These are phyloP conservation scores for Pissodes strobi DNA, from an alignment of 1,140 invertebrate species.

Conservation along the genomic window DNA sequence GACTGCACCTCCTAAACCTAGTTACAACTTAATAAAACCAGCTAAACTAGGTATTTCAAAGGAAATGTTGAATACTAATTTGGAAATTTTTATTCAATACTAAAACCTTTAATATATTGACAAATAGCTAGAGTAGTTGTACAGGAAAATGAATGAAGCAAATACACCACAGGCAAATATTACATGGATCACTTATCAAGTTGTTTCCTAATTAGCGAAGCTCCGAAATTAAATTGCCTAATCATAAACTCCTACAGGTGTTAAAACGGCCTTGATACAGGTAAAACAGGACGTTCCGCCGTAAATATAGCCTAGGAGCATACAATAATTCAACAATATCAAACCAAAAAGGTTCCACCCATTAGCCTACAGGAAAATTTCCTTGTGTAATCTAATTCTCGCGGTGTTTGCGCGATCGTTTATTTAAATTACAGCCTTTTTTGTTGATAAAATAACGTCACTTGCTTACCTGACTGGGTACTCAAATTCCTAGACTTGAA, in stretches of 20 bases:
- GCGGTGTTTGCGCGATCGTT: constrained; percentile 1
- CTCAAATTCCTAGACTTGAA: constrained; percentile 10
- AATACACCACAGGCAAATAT: too few species aligned
- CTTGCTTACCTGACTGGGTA: constrained; percentile 3
- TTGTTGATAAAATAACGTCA: constrained; percentile 22
- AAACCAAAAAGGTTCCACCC: constrained; percentile 1
- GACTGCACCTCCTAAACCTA: too few species aligned
- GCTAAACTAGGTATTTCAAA: too few species aligned
- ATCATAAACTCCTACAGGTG: constrained; percentile 2
- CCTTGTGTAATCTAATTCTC: not conserved
- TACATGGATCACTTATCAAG: too few species aligned
- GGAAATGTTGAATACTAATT: too few species aligned
- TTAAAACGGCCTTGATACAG: constrained; percentile 2
- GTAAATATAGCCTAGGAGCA: not conserved
- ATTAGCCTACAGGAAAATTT: not conserved
- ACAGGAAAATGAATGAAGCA: too few species aligned
- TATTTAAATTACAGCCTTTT: constrained; percentile 12
- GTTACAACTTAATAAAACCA: too few species aligned
- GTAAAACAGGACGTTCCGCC: not conserved
- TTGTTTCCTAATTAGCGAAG: too few species aligned
- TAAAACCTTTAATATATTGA: too few species aligned
- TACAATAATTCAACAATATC: not conserved
- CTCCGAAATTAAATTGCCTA: too few species aligned
- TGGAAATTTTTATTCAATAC: too few species aligned
- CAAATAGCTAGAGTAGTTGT: too few species aligned